A percentile compares a stretch with the other conserved stretches of the same genome.
Conservation (phyloP, 2,113 vertebrate species). For the Stegastes partitus region DNA sequence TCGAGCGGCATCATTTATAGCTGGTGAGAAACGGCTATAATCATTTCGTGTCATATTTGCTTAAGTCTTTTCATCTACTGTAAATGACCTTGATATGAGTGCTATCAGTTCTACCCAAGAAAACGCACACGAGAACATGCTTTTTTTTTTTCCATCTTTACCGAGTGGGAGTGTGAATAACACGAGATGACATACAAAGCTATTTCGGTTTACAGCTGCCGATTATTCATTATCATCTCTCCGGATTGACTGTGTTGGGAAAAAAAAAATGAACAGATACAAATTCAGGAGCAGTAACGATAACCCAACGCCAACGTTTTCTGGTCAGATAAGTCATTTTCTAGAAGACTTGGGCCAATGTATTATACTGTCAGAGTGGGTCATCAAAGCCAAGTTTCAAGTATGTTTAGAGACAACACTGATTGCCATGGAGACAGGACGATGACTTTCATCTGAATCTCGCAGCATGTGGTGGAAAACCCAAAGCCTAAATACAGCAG, state of each 20-base stretch:
- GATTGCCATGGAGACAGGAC: constrained; percentile 70
- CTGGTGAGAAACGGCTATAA: constrained; percentile 41
- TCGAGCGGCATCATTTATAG: constrained; percentile 53
- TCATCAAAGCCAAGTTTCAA: constrained; percentile 44
- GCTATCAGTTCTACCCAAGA: constrained; percentile 47
- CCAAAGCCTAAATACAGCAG: constrained; percentile 21
- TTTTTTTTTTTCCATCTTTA: constrained; percentile 10
- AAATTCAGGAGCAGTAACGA: background rate
- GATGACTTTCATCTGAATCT: constrained; percentile 45
- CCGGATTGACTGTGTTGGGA: background rate
- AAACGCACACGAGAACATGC: constrained; percentile 46
- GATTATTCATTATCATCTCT: constrained; percentile 27
- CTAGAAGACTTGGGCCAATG: background rate
- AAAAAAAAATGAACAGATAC: background rate
- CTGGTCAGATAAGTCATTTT: constrained; percentile 25
- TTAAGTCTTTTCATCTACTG: constrained; percentile 54
- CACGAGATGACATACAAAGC: constrained; percentile 22
- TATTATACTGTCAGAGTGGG: constrained; percentile 38
- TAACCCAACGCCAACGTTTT: constrained; percentile 7
- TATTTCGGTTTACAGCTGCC: constrained; percentile 24
- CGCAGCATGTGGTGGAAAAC: constrained; percentile 35
- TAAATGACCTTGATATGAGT: constrained; percentile 56
- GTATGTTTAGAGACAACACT: constrained; percentile 37
- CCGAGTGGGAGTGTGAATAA: constrained; percentile 13
- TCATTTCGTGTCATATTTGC: constrained; percentile 44